phyloP scores from a whole-genome alignment of 2,888 invertebrate genomes.

The Phytoseiulus persimilis region DNA sequence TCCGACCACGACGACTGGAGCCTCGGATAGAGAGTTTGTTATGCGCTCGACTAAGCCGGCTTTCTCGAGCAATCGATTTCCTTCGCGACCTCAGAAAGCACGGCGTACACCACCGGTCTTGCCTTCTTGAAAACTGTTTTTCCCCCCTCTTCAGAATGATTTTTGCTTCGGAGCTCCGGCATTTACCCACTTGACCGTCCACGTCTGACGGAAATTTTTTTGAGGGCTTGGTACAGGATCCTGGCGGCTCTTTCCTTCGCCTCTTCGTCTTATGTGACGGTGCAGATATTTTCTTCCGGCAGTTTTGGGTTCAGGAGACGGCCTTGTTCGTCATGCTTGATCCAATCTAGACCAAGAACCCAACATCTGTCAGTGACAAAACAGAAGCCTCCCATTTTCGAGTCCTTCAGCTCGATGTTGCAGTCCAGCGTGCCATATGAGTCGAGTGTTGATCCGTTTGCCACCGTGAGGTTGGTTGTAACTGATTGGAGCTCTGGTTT shows the following conservation, averaged over 20 bases:
- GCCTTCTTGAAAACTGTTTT: conserved; percentile 48
- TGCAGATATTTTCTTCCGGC: no score
- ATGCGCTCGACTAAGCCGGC: conserved; percentile 26
- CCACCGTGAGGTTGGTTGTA: neutral
- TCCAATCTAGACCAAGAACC: neutral
- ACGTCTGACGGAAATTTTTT: neutral
- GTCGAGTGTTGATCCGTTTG: neutral
- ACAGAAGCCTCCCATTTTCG: neutral
- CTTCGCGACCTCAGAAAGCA: neutral
- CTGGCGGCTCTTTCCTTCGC: neutral
- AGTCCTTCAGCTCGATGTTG: neutral
- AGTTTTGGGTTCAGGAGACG: neutral
- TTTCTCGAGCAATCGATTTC: conserved; percentile 45
- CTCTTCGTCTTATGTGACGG: neutral
- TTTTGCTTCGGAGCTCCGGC: neutral
- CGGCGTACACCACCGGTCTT: conserved; percentile 43
- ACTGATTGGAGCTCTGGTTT: neutral
- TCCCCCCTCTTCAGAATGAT: neutral
- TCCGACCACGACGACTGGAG: conserved; percentile 40
- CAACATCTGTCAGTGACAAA: neutral
- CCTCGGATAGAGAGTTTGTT: conserved; percentile 38
- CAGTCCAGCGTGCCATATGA: neutral
- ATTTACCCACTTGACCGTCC: neutral
- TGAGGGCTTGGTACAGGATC: neutral
- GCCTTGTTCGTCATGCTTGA: neutral